These are phyloP conservation scores for Meiosimyza decipiens DNA, from an alignment of 2,888 invertebrate species.

Conservation along the genomic window DNA sequence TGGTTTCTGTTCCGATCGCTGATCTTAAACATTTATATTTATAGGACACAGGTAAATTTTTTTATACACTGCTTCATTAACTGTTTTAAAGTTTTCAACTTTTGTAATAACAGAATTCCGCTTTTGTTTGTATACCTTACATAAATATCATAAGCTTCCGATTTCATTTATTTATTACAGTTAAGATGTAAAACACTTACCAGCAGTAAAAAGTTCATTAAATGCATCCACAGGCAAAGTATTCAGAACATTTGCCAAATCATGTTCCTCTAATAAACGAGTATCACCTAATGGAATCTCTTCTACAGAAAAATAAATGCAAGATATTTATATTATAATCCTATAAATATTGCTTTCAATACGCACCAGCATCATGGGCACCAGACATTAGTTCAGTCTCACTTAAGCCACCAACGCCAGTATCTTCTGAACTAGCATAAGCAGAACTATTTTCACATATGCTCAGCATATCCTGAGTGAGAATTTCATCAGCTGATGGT, in stretches of 20 bases:
- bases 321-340: background rate
- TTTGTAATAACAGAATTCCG: too few relatives aligned
- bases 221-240: constrained; percentile 85
- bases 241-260: constrained; percentile 81
- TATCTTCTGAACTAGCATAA: constrained; percentile 74
- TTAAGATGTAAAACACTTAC: constrained; percentile 63
- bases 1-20: too few relatives aligned
- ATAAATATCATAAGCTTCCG: too few relatives aligned
- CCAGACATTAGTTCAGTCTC: constrained; percentile 71
- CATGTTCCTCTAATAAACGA: constrained; percentile 77
- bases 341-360: constrained; percentile 24
- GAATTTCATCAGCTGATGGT: constrained; percentile 55
- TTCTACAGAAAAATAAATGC: constrained; percentile 58
- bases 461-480: constrained; percentile 64
- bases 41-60: too few relatives aligned
- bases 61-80: too few relatives aligned
- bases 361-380: constrained; percentile 67
- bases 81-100: too few relatives aligned
- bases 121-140: too few relatives aligned
- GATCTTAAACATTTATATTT: too few relatives aligned
- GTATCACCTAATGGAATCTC: constrained; percentile 70
- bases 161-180: too few relatives aligned
- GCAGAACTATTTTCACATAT: constrained; percentile 73
- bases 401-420: constrained; percentile 71
- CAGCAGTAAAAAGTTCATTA: constrained; percentile 82